phyloP scores from a whole-genome alignment of 2,888 invertebrate genomes.

The Dolichopus griseipennis region DNA sequence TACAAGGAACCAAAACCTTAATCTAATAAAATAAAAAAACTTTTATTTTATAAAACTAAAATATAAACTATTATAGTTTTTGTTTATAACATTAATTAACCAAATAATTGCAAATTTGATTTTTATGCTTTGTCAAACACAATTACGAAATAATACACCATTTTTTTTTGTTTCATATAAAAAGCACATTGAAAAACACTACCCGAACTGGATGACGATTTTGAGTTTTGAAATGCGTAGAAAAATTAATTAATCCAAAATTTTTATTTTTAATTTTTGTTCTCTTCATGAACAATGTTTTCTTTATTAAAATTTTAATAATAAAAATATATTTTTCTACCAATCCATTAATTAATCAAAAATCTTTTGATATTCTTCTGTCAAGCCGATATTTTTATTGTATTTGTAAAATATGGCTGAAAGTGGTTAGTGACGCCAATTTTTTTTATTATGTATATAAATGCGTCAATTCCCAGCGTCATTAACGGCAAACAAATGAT shows the following conservation, averaged over 20 bases:
- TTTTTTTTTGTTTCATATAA: not conserved
- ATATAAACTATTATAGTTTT: not conserved
- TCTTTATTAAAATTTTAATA: not conserved
- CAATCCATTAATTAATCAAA: not conserved
- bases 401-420: slow-evolving; percentile 1
- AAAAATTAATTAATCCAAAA: not conserved
- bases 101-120: not conserved
- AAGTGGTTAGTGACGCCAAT: not conserved
- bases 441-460: not conserved
- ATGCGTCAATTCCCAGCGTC: not conserved
- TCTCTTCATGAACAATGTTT: not conserved
- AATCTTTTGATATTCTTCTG: not conserved
- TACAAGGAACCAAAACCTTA: not conserved
- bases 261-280: not conserved
- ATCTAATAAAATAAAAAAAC: not conserved
- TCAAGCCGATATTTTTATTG: slow-evolving; percentile 4
- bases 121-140: not conserved
- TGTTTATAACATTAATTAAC: not conserved
- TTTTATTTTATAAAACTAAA: not conserved
- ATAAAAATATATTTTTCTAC: slow-evolving; percentile 1
- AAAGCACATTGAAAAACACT: slow-evolving; percentile 3
- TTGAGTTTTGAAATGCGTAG: not conserved
- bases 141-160: slow-evolving; percentile 6
- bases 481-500: not conserved
- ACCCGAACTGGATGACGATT: not conserved